Conservation (phyloP, 2,888 invertebrate species). For the Augiades crinisus region DNA sequence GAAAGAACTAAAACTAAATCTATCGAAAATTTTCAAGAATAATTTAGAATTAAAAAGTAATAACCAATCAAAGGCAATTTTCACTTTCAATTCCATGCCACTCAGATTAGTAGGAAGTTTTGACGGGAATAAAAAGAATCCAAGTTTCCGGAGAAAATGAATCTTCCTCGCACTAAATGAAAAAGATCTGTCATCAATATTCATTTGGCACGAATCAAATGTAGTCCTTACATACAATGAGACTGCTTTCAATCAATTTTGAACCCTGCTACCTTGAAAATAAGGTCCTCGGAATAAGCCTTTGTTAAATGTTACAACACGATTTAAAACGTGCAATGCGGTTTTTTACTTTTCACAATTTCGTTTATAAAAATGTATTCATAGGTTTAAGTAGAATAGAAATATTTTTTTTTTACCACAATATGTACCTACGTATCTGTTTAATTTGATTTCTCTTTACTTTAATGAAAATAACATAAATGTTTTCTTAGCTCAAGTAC, state of each 20-base stretch:
- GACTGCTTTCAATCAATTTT: not conserved
- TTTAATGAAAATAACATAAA: too few species aligned
- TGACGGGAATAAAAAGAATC: slow-evolving; percentile 15
- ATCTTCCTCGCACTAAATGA: slow-evolving; percentile 26
- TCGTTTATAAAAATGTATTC: not conserved
- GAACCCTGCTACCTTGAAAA: not conserved
- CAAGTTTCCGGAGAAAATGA: slow-evolving; percentile 9
- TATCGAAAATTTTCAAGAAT: too few species aligned
- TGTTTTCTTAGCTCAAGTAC: too few species aligned
- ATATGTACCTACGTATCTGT: too few species aligned
- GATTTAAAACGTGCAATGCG: not conserved
- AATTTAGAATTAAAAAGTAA: too few species aligned
- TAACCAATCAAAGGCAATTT: not conserved
- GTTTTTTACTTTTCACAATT: not conserved
- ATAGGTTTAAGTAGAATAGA: too few species aligned
- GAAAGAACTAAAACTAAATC: too few species aligned
- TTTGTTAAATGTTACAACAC: not conserved
- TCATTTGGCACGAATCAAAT: not conserved
- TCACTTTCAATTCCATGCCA: not conserved
- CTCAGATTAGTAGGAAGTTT: slow-evolving; percentile 10
- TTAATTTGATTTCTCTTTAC: too few species aligned
- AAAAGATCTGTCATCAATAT: slow-evolving; percentile 28
- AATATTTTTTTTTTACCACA: too few species aligned
- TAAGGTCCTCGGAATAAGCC: not conserved
- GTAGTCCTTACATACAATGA: not conserved